Percentiles rank a stretch among this genome's conserved stretches.
Evolutionary conservation across 2,888 invertebrate species (phyloP).

Genomic region (Glaucopsyche alexis): DNA sequence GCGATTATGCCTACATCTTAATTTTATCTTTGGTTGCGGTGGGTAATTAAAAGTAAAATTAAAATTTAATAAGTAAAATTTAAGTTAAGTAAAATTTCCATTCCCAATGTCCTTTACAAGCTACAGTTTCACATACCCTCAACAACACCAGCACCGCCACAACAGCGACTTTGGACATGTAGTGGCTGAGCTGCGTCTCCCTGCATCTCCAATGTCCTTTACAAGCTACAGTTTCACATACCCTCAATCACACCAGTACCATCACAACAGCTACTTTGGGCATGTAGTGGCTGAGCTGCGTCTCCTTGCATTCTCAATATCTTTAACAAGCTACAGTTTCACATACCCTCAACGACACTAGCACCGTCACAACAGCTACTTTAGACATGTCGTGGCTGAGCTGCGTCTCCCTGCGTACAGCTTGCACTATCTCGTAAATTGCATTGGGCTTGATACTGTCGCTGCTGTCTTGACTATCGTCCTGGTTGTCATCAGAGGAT

Average conservation of each 20-base stretch:
- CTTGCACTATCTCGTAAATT: constrained; percentile 88
- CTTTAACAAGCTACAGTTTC: neutral
- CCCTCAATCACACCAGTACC: constrained; percentile 80
- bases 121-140: constrained; percentile 49
- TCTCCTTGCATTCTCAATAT: too few species aligned
- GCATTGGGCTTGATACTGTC: constrained; percentile 75
- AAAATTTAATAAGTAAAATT: too few species aligned
- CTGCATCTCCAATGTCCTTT: too few species aligned
- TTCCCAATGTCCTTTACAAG: too few species aligned
- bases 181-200: constrained; percentile 92
- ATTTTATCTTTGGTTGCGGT: too few species aligned
- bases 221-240: constrained; percentile 39
- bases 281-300: constrained; percentile 91
- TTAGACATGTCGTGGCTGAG: constrained; percentile 92
- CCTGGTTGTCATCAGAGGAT: constrained; percentile 72
- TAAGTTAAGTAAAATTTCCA: too few species aligned
- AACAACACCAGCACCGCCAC: constrained; percentile 85
- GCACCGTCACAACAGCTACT: constrained; percentile 89
- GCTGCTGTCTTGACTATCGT: constrained; percentile 74
- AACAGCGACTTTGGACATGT: constrained; percentile 91
- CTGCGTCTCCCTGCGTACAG: constrained; percentile 90
- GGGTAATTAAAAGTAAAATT: too few species aligned
- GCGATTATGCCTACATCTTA: too few species aligned
- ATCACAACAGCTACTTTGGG: constrained; percentile 91
- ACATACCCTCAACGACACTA: constrained; percentile 71